Evolutionary conservation across 2,797 vertebrate species (phyloP), one percentile per base, ranked within the genome.

Genomic region (Cryptoprocta ferox): DNA sequence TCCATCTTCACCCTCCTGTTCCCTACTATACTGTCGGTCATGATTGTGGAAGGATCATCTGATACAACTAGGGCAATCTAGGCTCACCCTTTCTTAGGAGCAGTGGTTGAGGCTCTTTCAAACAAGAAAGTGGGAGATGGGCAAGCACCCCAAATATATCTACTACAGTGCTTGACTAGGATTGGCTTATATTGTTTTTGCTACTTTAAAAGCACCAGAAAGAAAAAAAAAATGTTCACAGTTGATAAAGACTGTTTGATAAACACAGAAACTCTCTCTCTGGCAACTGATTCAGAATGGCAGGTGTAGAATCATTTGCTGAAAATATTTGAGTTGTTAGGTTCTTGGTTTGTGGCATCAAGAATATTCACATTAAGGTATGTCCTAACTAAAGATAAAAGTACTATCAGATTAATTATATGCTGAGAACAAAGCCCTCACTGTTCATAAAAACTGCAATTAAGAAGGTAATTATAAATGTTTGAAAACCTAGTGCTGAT

Each of bases 341-440:
- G 26, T 85, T 87, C 84, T 73, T 90, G 32, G 70, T 81, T 94
- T 82, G 35, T 84, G 19, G 24, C 70, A 45, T 48, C 50, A 65
- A 75, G 93, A 90, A 19, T 85, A 59, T 86, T 82, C 18, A 84
- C 86, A 94, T 86, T 95, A 94, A 71, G 16, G 2, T 89, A 65
- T 65, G n/a, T 89, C 59, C 56, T 95, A 48, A 83, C 42, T 84
- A n/a, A 93, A 91, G 73, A 71, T 79, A 90, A 85, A 95, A 96
- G 42, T 88, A 84, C 45, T 88, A 28, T 75, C 73, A 87, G 35
- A 71, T 11, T 87, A 92, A 93, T 76, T 63, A 80, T 84, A 73
- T 89, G 53, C 65, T 93, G 53, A 88, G 32, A 32, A n/a, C 50
- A 90, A 84, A 94, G 63, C 56, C 15, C 35, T 78, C 66, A 80